Evolutionary conservation across 2,113 vertebrate genomes (phyloP).

Genomic region (Ifrita kowaldi): DNA sequence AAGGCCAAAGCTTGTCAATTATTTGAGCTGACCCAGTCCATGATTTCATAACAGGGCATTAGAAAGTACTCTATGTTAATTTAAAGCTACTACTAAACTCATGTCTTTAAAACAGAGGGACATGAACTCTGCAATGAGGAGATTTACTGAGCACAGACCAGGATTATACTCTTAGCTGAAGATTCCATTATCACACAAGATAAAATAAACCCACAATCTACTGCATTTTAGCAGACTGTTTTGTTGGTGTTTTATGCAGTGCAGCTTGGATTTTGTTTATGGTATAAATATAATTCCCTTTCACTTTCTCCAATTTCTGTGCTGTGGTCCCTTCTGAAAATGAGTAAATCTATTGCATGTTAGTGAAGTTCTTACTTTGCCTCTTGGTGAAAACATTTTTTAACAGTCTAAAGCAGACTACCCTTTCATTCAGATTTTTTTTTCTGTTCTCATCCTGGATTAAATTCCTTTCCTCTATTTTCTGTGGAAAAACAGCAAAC

Average conservation of each 20-base stretch:
- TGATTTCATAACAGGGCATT: not conserved
- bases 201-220: not conserved
- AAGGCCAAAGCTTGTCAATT: not conserved
- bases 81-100: constrained; percentile 2
- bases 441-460: not conserved
- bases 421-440: not conserved
- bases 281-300: not conserved
- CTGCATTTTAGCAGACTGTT: not conserved
- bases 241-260: not conserved
- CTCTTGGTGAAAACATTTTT: not conserved
- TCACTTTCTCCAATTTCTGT: not conserved
- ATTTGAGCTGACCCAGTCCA: not conserved
- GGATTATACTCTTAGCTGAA: constrained; percentile 49
- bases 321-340: not conserved
- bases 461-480: not conserved
- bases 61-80: not conserved
- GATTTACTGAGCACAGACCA: constrained; percentile 25
- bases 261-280: not conserved
- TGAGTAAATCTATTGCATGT: not conserved
- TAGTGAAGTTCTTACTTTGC: not conserved
- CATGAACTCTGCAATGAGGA: not conserved
- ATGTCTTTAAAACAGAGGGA: constrained; percentile 2
- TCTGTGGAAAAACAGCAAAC: not conserved
- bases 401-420: not conserved
- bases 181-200: not conserved